Evolutionary conservation across 2,797 vertebrate species (phyloP).

Genomic region (Halcyon smyrnensis): DNA sequence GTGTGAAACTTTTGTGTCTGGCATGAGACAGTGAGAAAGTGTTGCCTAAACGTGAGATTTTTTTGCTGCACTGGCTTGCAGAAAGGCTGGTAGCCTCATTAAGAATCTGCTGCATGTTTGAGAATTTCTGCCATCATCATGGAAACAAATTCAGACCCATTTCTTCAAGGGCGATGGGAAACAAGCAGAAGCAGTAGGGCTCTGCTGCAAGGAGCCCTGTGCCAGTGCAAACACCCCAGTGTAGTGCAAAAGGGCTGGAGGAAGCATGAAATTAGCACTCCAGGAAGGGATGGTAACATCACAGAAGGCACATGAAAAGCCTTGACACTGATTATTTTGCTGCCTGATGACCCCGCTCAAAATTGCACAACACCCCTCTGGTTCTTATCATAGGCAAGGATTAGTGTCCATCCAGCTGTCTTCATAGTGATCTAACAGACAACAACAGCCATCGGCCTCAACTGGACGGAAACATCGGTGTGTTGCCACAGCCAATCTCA

Average conservation of each 20-base stretch:
- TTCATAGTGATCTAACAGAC: neutral
- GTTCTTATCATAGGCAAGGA: neutral
- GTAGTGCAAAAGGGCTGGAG: neutral
- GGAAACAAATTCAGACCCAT: neutral
- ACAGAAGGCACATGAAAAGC: neutral
- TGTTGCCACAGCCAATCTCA: neutral
- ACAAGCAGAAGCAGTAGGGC: neutral
- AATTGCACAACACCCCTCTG: neutral
- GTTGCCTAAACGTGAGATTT: neutral
- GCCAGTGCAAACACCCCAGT: neutral
- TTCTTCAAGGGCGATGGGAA: neutral
- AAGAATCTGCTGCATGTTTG: neutral
- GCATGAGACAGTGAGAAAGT: neutral
- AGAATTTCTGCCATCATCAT: neutral
- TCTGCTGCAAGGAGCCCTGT: neutral
- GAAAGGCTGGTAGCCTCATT: neutral
- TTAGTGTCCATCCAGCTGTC: neutral
- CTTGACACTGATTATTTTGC: neutral
- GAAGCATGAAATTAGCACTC: neutral
- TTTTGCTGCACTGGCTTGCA: neutral
- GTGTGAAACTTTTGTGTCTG: neutral
- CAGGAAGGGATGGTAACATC: neutral
- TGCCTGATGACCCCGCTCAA: neutral
- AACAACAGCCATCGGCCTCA: neutral
- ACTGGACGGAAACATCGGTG: rapidly evolving